These are phyloP conservation scores for Megaceryle alcyon DNA, from an alignment of 2,797 vertebrate genomes.

Conservation along the genomic window DNA sequence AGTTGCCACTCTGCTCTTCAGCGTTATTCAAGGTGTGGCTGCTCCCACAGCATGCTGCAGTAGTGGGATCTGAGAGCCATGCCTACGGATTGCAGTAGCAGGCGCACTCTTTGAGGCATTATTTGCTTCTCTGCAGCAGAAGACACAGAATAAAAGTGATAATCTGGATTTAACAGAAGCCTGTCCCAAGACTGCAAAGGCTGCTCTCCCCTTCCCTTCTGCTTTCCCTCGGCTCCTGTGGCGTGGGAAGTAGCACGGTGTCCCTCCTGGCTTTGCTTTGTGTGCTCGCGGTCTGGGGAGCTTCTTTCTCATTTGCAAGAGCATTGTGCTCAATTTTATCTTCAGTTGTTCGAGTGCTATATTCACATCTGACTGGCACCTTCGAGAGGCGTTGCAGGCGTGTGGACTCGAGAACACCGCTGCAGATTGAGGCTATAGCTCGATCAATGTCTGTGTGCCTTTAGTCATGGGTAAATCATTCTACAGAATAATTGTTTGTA, in stretches of 20 bases:
- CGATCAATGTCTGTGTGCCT: background rate
- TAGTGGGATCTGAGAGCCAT: fast-evolving
- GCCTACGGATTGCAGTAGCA: fast-evolving
- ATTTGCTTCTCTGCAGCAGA: background rate
- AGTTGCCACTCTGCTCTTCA: background rate
- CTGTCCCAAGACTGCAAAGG: background rate
- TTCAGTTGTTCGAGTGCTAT: background rate
- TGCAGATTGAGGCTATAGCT: background rate
- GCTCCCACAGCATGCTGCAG: background rate
- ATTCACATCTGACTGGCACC: fast-evolving
- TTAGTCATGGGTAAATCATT: background rate
- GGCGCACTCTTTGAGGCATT: fast-evolving
- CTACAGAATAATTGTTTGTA: background rate
- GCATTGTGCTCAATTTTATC: background rate
- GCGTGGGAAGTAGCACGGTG: fast-evolving
- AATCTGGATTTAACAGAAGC: background rate
- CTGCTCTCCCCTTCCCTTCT: background rate
- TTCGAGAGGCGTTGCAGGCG: background rate
- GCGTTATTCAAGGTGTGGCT: background rate
- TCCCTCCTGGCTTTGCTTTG: background rate
- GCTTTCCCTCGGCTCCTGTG: background rate
- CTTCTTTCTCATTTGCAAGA: background rate
- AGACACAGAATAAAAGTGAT: background rate
- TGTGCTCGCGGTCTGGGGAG: fast-evolving
- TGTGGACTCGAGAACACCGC: background rate